Evolutionary conservation across 2,797 vertebrate genomes (phyloP), one percentile per base, ranked within the genome.

Genomic region (Enteromius radiatus): DNA sequence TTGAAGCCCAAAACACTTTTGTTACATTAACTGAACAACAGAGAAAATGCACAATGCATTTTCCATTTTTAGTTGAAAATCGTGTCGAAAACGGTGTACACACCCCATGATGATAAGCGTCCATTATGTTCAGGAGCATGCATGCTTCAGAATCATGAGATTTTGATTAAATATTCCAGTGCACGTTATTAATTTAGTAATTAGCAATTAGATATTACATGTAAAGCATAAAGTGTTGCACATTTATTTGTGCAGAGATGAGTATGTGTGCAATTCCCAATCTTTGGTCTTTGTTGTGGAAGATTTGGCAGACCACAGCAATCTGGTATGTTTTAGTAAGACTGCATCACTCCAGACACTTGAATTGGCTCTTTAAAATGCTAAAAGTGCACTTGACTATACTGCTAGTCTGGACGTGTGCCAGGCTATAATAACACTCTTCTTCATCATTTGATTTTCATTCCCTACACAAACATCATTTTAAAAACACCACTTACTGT

Each of bases 281-380:
- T 19, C 8, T 11, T 14, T 41, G 2, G 14, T 47, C 23, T 47
- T 33, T 31, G 17, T n/a, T 31, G 36, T 41, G n/a, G 52, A 69
- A 71, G 11, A 80, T 71, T 28, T 28, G 23, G 21, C 47, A 73
- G 28, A 36, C 38, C 23, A 17, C 19, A 36, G 36, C 73, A 41
- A 26, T 59, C 52, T 26, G 33, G 12, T 33, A 38, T 56, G 33
- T 26, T 38, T 38, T 38, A 26, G 21, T 59, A 12, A 3, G n/a
- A 38, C 12, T 23, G 26, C 15, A 41, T 75, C 33, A 75, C 52
- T 75, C 33, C 33, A 38, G 33, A 59, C 52, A 26, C 2, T 59
- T 75, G 33, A 59, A 76, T 23, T 41, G 73, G 33, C 47, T 74
- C 19, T 74, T 74, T 74, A 74, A 73, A 73, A 73, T 56, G 49